Evolutionary conservation across 2,113 vertebrate genomes (phyloP).

Genomic region (Cariama cristata): DNA sequence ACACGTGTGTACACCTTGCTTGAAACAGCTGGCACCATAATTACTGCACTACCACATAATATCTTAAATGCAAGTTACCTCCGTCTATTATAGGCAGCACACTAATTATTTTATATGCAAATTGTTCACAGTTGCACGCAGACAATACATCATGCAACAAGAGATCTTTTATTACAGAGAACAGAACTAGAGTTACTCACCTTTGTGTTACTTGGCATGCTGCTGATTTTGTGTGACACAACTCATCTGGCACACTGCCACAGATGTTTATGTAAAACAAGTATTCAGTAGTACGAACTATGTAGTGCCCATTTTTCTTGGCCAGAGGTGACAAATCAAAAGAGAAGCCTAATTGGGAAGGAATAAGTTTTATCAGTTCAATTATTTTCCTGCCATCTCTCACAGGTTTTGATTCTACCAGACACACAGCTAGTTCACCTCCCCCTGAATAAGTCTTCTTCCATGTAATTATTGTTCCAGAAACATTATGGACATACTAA

Average conservation of each 20-base stretch:
- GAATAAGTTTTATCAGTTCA: background rate
- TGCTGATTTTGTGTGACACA: conserved; percentile 79
- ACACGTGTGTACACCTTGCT: background rate
- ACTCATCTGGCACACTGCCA: conserved; percentile 60
- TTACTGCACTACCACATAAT: background rate
- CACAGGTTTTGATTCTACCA: background rate
- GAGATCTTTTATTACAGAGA: background rate
- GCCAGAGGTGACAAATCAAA: conserved; percentile 89
- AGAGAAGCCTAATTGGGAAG: conserved; percentile 78
- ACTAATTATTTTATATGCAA: background rate
- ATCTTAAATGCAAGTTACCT: background rate
- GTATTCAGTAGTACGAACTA: conserved; percentile 75
- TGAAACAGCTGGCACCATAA: background rate
- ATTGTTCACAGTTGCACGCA: background rate
- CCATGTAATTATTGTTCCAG: background rate
- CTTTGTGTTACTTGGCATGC: conserved; percentile 85
- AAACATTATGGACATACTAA: background rate
- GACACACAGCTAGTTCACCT: background rate
- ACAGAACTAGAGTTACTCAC: conserved; percentile 66
- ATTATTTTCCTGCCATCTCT: background rate
- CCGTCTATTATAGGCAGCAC: background rate
- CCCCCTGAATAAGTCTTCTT: background rate
- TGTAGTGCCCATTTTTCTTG: conserved; percentile 77
- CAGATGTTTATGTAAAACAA: conserved; percentile 89
- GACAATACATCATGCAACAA: background rate